Conservation (phyloP, 2,113 vertebrate genomes). For the Abramis brama region DNA sequence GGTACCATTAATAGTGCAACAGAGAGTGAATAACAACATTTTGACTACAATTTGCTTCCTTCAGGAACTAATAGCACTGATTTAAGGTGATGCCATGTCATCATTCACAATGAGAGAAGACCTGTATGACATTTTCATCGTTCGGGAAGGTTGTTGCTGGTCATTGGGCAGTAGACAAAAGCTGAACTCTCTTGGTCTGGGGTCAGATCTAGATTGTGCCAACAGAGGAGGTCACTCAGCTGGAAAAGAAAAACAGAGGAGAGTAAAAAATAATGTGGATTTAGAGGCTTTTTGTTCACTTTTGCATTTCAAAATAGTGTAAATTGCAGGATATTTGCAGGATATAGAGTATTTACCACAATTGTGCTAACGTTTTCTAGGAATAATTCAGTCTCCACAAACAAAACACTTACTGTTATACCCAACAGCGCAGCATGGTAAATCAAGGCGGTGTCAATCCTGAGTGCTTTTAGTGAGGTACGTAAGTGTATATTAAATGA, state of each 20-base stretch:
- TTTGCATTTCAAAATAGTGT: neutral
- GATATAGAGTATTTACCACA: neutral
- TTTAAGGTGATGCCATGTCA: slow-evolving; percentile 67
- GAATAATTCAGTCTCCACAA: slow-evolving; percentile 23
- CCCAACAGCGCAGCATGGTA: slow-evolving; percentile 10
- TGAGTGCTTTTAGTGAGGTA: slow-evolving; percentile 41
- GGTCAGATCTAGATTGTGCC: slow-evolving; percentile 72
- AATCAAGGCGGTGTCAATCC: slow-evolving; percentile 28
- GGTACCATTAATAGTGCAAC: neutral
- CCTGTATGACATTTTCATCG: slow-evolving; percentile 76
- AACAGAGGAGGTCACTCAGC: slow-evolving; percentile 71
- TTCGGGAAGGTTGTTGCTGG: slow-evolving; percentile 72
- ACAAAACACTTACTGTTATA: slow-evolving; percentile 21
- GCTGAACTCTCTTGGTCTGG: slow-evolving; percentile 66
- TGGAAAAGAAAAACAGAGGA: slow-evolving; percentile 76
- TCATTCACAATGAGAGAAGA: slow-evolving; percentile 67
- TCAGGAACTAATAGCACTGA: slow-evolving; percentile 69
- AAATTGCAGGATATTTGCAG: neutral
- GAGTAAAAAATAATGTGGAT: slow-evolving; percentile 62
- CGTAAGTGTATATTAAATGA: slow-evolving; percentile 64
- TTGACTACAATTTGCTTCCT: slow-evolving; percentile 4
- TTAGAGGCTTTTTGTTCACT: neutral
- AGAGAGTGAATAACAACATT: neutral
- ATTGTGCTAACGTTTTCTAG: neutral
- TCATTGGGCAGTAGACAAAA: slow-evolving; percentile 76